Conservation (phyloP, 2,113 vertebrate species). For the Zosterops borbonicus region DNA sequence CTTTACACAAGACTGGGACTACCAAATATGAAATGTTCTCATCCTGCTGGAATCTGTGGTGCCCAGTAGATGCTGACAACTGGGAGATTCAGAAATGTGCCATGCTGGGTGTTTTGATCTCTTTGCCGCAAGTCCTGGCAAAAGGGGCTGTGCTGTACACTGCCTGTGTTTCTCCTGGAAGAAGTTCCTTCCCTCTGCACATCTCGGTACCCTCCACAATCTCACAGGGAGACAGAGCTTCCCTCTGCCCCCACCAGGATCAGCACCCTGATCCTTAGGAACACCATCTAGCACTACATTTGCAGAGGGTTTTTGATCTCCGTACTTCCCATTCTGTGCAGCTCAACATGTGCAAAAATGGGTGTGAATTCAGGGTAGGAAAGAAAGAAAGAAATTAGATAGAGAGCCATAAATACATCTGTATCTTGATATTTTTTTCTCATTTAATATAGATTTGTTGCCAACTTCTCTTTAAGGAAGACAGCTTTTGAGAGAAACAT, state of each 20-base stretch:
- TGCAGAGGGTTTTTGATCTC: background rate
- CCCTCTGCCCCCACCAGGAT: background rate
- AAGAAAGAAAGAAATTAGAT: background rate
- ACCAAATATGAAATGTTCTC: background rate
- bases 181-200: background rate
- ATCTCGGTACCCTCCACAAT: fast-evolving
- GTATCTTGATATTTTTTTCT: background rate
- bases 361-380: background rate
- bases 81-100: background rate
- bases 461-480: background rate
- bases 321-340: background rate
- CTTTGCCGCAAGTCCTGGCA: background rate
- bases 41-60: background rate
- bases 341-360: background rate
- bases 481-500: background rate
- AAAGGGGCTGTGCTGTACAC: fast-evolving
- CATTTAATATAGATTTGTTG: background rate
- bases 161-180: background rate
- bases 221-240: background rate
- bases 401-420: background rate
- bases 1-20: background rate
- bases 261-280: background rate
- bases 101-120: background rate
- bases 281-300: background rate
- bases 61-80: background rate